These are phyloP conservation scores for Philopotamus ludificatus DNA, from an alignment of 1,140 invertebrate genomes.

Conservation along the genomic window DNA sequence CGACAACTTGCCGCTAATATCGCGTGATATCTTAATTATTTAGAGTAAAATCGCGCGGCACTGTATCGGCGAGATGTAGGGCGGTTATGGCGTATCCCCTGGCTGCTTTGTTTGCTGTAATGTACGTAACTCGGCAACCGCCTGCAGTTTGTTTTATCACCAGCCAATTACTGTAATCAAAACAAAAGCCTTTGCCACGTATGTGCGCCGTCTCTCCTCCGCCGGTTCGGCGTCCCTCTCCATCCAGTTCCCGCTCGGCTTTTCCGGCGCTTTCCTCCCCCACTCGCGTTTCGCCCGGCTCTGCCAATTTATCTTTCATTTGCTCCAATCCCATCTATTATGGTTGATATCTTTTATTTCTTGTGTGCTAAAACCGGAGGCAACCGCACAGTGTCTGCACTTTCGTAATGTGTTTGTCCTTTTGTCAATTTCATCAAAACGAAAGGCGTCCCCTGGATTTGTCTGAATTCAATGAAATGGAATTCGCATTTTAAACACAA, in stretches of 20 bases:
- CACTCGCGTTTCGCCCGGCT: slow-evolving; percentile 3
- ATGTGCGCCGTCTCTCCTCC: neutral
- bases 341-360: slow-evolving; percentile 19
- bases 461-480: too few relatives aligned
- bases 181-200: slow-evolving; percentile 19
- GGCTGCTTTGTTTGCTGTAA: slow-evolving; percentile 11
- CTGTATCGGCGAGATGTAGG: too few relatives aligned
- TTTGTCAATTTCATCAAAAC: too few relatives aligned
- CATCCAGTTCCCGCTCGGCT: neutral
- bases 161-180: slow-evolving; percentile 35
- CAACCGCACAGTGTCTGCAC: neutral
- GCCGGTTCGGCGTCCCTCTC: neutral
- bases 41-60: too few relatives aligned
- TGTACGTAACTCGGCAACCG: slow-evolving; percentile 10
- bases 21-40: too few relatives aligned
- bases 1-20: slow-evolving; percentile 5
- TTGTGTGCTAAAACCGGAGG: slow-evolving; percentile 2
- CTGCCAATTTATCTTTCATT: slow-evolving; percentile 18
- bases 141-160: slow-evolving; percentile 33
- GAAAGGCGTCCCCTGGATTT: too few relatives aligned
- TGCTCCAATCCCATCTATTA: slow-evolving; percentile 20
- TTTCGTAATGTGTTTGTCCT: too few relatives aligned
- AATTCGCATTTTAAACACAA: too few relatives aligned
- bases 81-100: slow-evolving; percentile 1
- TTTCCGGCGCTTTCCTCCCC: neutral